A percentile compares a stretch with the other conserved stretches of the same genome.
These are phyloP conservation scores for Megatriorchis doriae DNA, from an alignment of 2,113 vertebrate genomes.

Conservation along the genomic window DNA sequence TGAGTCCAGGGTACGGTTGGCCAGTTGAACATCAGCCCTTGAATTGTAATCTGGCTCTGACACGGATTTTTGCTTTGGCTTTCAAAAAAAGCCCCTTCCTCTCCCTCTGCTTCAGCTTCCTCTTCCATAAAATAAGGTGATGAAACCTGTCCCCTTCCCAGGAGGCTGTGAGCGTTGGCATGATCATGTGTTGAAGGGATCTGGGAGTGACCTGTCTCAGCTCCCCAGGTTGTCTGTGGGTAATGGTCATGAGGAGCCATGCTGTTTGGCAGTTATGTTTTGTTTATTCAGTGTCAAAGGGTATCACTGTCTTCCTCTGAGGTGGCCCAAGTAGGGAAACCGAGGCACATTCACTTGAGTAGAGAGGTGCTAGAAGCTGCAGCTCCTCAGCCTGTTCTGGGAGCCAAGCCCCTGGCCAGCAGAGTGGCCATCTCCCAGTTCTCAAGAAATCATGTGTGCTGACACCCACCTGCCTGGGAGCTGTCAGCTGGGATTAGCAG, in stretches of 20 bases:
- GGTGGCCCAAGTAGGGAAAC: not conserved
- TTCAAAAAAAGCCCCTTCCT: not conserved
- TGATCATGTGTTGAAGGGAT: fast-evolving
- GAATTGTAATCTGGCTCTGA: not conserved
- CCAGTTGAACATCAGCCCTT: not conserved
- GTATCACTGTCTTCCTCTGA: not conserved
- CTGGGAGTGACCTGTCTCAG: not conserved
- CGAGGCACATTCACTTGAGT: not conserved
- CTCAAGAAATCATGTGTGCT: not conserved
- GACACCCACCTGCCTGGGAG: not conserved
- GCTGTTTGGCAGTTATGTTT: not conserved
- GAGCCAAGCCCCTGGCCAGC: not conserved
- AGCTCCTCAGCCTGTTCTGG: not conserved
- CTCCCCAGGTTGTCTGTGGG: not conserved
- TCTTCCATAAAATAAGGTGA: not conserved
- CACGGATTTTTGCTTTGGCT: not conserved
- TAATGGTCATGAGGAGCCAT: fast-evolving
- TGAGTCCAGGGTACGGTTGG: not conserved
- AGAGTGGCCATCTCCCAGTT: not conserved
- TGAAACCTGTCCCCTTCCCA: not conserved
- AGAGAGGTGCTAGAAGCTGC: not conserved
- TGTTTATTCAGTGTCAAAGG: not conserved
- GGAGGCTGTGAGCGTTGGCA: not conserved
- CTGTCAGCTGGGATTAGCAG: not conserved
- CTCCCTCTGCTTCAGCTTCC: not conserved